Evolutionary conservation across 2,888 invertebrate species (phyloP), one percentile per base, ranked within the genome.

Genomic region (Nemotelus pantherinus): DNA sequence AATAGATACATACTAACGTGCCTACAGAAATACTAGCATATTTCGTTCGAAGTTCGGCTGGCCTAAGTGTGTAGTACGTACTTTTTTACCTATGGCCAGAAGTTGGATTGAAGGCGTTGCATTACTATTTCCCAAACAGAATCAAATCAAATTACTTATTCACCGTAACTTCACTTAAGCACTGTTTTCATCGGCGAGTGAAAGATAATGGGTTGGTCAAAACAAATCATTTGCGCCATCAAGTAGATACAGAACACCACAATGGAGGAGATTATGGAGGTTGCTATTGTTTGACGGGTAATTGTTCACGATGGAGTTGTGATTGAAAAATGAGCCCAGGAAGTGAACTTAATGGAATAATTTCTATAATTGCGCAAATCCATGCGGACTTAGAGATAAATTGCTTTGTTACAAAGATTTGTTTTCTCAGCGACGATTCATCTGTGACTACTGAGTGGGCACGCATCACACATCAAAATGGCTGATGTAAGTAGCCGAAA

Each of bases 231-330:
- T 25, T 25, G 25, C 25, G 25, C 25, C 25, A 70, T 41, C 5
- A 9, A 4, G 10, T 43, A 5, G 43, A n/a, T 45, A 10, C 3
- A 65, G 3, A 47, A 43, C 39, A 43, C 10, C 10, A 43, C 57
- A 43, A 63, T 45, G 65, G 45, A 45, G 47, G 45, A 70, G 47
- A 70, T 70, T 70, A 53, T 39, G 39, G 25, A 25, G 25, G 50
- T 70, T 41, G 39, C 63, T 63, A 74, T 60, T 44, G 48, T 48
- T 60, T 74, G 74, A 74, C 74, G 9, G 25, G 57, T 74, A 74
- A 74, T 74, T 72, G 72, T 72, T 74, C 10, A 48, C 25, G 68
- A 5, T 74, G 60, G 41, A 74, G 48, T 74, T 74, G 60, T 60
- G 50, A 60, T 47, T 58, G 74, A 41, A 63, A 74, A 74, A 74